Conservation (phyloP, 2,113 vertebrate genomes). For the Thryonomys swinderianus region DNA sequence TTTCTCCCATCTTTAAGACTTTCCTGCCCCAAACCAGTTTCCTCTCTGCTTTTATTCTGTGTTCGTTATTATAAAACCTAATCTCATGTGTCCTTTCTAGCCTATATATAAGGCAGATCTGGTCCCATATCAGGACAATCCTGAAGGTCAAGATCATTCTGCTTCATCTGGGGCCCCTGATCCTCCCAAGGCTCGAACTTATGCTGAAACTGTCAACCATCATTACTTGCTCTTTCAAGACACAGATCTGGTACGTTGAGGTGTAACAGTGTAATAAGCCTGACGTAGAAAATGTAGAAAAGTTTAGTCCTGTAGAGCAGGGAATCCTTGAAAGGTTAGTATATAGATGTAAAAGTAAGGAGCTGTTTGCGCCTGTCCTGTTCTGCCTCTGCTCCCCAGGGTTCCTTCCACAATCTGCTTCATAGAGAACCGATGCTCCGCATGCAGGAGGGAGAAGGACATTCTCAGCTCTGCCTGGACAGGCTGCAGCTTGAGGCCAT, state of each 20-base stretch:
- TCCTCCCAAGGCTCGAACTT: constrained; percentile 84
- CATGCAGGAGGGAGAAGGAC: constrained; percentile 89
- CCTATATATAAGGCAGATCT: constrained; percentile 92
- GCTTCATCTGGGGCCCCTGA: not conserved
- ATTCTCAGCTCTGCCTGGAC: constrained; percentile 87
- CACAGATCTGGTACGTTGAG: constrained; percentile 89
- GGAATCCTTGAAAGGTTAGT: not conserved
- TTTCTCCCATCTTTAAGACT: not conserved
- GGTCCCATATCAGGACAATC: constrained; percentile 81
- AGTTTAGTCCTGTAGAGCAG: not conserved
- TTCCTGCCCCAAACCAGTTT: constrained; percentile 35
- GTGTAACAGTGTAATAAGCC: not conserved
- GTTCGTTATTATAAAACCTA: constrained; percentile 29
- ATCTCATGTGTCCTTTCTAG: constrained; percentile 81
- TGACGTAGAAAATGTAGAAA: constrained; percentile 30
- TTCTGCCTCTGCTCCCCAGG: constrained; percentile 79
- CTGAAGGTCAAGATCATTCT: not conserved
- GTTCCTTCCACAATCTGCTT: constrained; percentile 84
- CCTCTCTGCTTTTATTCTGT: constrained; percentile 19
- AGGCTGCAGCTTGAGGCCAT: constrained; percentile 92
- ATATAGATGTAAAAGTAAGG: constrained; percentile 44
- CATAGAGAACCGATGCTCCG: constrained; percentile 88
- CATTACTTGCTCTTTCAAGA: constrained; percentile 91
- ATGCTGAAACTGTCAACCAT: constrained; percentile 87
- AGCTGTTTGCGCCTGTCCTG: not conserved